These are phyloP conservation scores for Neotoxoptera formosana DNA, from an alignment of 1,140 invertebrate species.

Conservation along the genomic window DNA sequence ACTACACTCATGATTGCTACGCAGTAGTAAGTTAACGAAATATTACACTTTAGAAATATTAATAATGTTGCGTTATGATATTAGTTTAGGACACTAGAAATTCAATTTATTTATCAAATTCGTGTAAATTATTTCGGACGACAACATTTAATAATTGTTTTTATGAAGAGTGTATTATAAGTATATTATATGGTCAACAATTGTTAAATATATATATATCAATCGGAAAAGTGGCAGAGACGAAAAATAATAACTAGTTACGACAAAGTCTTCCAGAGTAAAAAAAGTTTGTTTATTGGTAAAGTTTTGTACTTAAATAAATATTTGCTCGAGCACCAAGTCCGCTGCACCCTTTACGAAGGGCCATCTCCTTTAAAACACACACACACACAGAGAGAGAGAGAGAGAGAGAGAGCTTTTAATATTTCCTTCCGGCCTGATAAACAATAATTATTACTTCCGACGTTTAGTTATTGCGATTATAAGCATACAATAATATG, in stretches of 20 bases:
- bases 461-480: slow-evolving; percentile 37
- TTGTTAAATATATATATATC: not conserved
- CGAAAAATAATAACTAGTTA: slow-evolving; percentile 41
- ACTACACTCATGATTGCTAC: not conserved
- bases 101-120: not conserved
- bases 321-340: slow-evolving; percentile 32
- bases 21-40: not conserved
- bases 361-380: not conserved
- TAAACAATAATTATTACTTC: slow-evolving; percentile 45
- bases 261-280: not conserved
- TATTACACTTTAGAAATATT: not conserved
- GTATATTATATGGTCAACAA: not conserved
- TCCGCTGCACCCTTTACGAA: not conserved
- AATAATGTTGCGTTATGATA: not conserved
- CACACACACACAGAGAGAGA: too few relatives aligned
- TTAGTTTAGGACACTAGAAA: not conserved
- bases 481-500: slow-evolving; percentile 32
- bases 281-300: slow-evolving; percentile 53
- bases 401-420: not conserved
- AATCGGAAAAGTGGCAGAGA: not conserved
- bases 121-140: not conserved
- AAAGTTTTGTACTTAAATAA: slow-evolving; percentile 54
- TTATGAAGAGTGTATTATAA: not conserved
- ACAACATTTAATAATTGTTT: not conserved
- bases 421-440: slow-evolving; percentile 48